phyloP scores from a whole-genome alignment of 2,888 invertebrate genomes.

The Andrena bicolor region DNA sequence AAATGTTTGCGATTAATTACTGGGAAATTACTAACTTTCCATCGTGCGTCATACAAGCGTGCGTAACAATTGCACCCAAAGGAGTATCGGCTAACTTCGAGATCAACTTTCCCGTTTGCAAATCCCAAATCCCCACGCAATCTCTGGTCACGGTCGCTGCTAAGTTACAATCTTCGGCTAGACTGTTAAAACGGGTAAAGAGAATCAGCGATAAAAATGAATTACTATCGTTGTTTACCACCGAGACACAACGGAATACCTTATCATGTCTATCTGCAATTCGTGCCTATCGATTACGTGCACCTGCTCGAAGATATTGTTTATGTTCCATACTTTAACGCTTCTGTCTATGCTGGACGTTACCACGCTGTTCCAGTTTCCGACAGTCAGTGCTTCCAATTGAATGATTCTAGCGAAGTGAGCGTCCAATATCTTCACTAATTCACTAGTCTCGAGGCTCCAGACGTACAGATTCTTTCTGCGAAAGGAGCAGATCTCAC shows the following conservation, averaged over 20 bases:
- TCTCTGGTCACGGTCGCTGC: slow-evolving; percentile 97
- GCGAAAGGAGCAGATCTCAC: slow-evolving; percentile 1
- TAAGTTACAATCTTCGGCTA: slow-evolving; percentile 91
- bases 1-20: not conserved
- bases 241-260: slow-evolving; percentile 85
- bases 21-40: slow-evolving; percentile 87
- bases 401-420: slow-evolving; percentile 99
- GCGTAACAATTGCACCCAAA: slow-evolving; percentile 97
- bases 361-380: slow-evolving; percentile 96
- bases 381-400: slow-evolving; percentile 93
- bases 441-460: slow-evolving; percentile 92
- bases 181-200: slow-evolving; percentile 85
- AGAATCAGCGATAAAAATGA: not conserved
- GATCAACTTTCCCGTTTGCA: slow-evolving; percentile 93
- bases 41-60: slow-evolving; percentile 94
- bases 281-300: slow-evolving; percentile 98
- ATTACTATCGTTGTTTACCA: not conserved
- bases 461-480: slow-evolving; percentile 98
- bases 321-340: slow-evolving; percentile 99
- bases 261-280: slow-evolving; percentile 96
- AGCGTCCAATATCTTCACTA: slow-evolving; percentile 97
- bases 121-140: slow-evolving; percentile 98
- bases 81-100: slow-evolving; percentile 96
- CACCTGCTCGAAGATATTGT: slow-evolving; percentile 99
- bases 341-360: slow-evolving; percentile 99